A percentile compares a stretch with the other conserved stretches of the same genome.
Conservation (phyloP, 92 coral and sea anemone genomes). For the Palythoa caribaeorum region DNA sequence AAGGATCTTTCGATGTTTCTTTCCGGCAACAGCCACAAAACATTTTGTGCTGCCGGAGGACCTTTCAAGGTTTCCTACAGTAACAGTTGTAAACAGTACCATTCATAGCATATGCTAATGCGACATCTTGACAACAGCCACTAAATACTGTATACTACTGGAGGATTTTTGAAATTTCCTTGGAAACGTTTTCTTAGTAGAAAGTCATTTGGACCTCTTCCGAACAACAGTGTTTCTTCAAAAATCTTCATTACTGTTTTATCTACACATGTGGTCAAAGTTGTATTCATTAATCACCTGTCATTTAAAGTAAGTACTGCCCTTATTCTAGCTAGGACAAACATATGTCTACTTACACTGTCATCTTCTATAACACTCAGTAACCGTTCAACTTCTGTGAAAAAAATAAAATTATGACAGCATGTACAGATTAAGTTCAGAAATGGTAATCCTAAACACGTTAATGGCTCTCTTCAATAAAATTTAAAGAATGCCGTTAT, state of each 20-base stretch:
- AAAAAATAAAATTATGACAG: not conserved
- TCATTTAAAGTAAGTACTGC: not conserved
- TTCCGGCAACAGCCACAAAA: not conserved
- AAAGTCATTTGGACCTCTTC: not conserved
- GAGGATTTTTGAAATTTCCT: not conserved
- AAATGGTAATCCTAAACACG: too few relatives aligned
- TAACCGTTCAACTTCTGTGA: conserved; percentile 80
- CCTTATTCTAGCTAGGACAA: not conserved
- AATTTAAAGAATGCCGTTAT: too few relatives aligned
- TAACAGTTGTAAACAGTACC: not conserved
- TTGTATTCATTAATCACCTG: not conserved
- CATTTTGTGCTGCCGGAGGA: not conserved
- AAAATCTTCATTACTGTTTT: too few relatives aligned
- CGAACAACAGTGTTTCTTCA: too few relatives aligned
- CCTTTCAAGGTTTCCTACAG: not conserved
- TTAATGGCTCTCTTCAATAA: too few relatives aligned
- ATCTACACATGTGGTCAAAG: too few relatives aligned
- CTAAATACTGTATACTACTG: not conserved
- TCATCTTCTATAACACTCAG: conserved; percentile 74
- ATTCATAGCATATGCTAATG: too few relatives aligned
- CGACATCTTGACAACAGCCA: not conserved
- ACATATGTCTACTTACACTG: conserved; percentile 69
- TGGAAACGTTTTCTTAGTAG: not conserved
- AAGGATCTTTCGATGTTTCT: not conserved
- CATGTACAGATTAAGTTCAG: not conserved